Evolutionary conservation across 2,888 invertebrate genomes (phyloP).

Genomic region (Yponomeuta cagnagella): DNA sequence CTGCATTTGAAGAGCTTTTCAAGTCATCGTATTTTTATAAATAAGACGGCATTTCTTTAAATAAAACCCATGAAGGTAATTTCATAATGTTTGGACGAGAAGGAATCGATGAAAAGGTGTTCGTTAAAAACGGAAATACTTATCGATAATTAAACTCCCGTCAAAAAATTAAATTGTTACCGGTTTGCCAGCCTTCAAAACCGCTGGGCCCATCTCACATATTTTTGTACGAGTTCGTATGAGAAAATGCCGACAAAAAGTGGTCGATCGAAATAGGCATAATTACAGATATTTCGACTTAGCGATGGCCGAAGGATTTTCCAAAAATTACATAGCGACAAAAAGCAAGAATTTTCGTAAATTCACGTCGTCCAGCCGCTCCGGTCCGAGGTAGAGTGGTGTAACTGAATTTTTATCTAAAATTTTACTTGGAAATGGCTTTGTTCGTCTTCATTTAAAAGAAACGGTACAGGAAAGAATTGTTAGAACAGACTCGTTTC

Average conservation of each 20-base stretch:
- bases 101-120: background rate
- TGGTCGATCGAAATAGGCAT: constrained; percentile 62
- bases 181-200: background rate
- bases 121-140: constrained; percentile 1
- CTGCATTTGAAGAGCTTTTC: too few species aligned
- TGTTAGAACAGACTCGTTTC: too few species aligned
- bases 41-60: constrained; percentile 26
- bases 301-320: constrained; percentile 45
- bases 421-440: background rate
- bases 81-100: background rate
- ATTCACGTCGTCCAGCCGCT: constrained; percentile 33
- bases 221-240: background rate
- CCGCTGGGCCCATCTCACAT: background rate
- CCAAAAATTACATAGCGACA: constrained; percentile 49
- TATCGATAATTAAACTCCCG: background rate
- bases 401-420: background rate
- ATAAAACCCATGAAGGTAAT: constrained; percentile 21
- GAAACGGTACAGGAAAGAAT: too few species aligned
- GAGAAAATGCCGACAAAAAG: constrained; percentile 42
- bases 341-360: constrained; percentile 52
- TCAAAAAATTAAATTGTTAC: background rate
- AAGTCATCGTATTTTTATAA: too few species aligned
- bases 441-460: too few species aligned
- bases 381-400: background rate
- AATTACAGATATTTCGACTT: constrained; percentile 51